Conservation (phyloP, 2,797 vertebrate species). For the Myotis myotis region DNA sequence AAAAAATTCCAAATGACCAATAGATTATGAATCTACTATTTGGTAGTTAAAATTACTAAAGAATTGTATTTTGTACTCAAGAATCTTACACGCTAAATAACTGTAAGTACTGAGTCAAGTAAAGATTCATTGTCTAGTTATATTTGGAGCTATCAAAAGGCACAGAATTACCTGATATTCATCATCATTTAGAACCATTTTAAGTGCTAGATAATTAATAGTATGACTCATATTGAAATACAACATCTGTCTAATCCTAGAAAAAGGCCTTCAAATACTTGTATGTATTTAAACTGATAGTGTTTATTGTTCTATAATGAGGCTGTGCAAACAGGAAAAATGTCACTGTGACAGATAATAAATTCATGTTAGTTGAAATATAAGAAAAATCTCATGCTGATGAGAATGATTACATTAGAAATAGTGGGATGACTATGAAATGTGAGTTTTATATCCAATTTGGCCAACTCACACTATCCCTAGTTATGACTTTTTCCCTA, state of each 20-base stretch:
- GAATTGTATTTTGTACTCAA: neutral
- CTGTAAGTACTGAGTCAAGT: neutral
- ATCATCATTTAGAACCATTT: conserved; percentile 27
- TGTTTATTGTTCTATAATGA: neutral
- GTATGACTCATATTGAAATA: neutral
- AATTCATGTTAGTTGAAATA: neutral
- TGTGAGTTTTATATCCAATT: neutral
- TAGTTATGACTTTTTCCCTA: neutral
- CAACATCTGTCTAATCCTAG: conserved; percentile 3
- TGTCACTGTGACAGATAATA: conserved; percentile 29
- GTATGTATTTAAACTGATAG: neutral
- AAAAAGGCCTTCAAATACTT: neutral
- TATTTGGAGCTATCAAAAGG: neutral
- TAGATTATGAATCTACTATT: neutral
- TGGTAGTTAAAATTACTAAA: neutral
- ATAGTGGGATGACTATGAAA: neutral
- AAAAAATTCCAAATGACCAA: neutral
- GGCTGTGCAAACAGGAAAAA: neutral
- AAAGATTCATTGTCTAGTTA: neutral
- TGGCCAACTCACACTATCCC: neutral
- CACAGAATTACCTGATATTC: neutral
- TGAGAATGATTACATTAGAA: neutral
- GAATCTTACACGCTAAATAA: neutral
- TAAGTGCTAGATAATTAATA: neutral
- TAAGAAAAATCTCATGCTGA: neutral